phyloP scores from a whole-genome alignment of 2,888 invertebrate species.

The Chrysolina americana region DNA sequence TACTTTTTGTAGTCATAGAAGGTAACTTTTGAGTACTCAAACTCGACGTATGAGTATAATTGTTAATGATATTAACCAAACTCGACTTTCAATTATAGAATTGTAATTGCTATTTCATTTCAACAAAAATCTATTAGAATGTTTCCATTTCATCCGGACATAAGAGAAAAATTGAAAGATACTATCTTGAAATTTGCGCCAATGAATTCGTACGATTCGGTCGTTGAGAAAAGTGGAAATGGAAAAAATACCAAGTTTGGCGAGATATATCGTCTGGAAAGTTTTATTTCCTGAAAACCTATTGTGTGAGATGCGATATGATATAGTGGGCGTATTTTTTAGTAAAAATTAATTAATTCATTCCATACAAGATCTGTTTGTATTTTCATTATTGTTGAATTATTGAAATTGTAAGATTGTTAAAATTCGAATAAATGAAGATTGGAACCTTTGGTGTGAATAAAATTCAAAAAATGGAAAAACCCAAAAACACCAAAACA shows the following conservation, averaged over 20 bases:
- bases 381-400: not conserved
- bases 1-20: too few relatives aligned
- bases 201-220: conserved; percentile 20
- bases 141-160: conserved; percentile 14
- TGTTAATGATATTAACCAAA: too few relatives aligned
- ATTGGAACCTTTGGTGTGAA: too few relatives aligned
- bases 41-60: too few relatives aligned
- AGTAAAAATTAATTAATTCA: not conserved
- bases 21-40: too few relatives aligned
- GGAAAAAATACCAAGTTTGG: conserved; percentile 28
- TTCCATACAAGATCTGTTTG: too few relatives aligned
- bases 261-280: conserved; percentile 44
- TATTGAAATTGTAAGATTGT: too few relatives aligned
- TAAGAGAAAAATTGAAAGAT: conserved; percentile 19
- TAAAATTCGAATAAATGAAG: too few relatives aligned
- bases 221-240: conserved; percentile 24
- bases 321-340: conserved; percentile 4
- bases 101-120: not conserved
- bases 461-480: too few relatives aligned
- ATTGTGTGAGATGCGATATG: conserved; percentile 33
- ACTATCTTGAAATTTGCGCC: conserved; percentile 16
- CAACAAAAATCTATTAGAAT: not conserved
- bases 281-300: conserved; percentile 40
- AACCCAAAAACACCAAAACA: too few relatives aligned
- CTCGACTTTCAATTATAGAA: too few relatives aligned